Percentiles rank a stretch among this genome's conserved stretches.
Conservation (phyloP, 2,888 invertebrate species). For the Polymixis flavicincta region DNA sequence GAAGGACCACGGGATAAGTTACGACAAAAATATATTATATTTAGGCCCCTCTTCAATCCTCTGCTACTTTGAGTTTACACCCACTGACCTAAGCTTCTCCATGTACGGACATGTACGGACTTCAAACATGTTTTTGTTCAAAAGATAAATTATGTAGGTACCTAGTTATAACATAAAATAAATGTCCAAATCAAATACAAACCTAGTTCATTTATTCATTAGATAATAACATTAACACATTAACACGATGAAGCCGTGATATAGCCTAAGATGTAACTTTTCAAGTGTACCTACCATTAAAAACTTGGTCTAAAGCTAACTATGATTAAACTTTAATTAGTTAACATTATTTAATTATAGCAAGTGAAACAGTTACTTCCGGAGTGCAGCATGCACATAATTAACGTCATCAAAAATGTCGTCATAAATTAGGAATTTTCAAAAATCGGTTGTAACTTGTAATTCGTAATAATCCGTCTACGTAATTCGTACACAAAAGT, state of each 20-base stretch:
- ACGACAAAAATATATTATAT: neutral
- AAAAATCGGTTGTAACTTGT: neutral
- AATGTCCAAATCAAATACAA: neutral
- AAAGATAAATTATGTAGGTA: neutral
- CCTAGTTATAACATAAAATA: too few species aligned
- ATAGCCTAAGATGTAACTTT: neutral
- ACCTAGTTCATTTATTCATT: neutral
- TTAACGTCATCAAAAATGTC: neutral
- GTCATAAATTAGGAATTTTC: neutral
- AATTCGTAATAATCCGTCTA: too few species aligned
- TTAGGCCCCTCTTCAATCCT: neutral
- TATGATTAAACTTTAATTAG: neutral
- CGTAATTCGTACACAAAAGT: neutral
- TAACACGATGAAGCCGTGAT: neutral
- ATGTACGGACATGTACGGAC: neutral
- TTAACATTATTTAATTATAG: neutral
- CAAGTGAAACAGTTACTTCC: neutral
- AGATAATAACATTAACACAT: neutral
- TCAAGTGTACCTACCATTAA: too few species aligned
- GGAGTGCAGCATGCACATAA: neutral
- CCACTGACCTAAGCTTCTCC: too few species aligned
- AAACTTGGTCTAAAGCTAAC: neutral
- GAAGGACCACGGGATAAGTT: too few species aligned
- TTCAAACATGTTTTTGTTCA: neutral
- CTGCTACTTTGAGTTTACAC: neutral